phyloP scores from a whole-genome alignment of 2,888 invertebrate species.

The Lycophotia porphyrea region DNA sequence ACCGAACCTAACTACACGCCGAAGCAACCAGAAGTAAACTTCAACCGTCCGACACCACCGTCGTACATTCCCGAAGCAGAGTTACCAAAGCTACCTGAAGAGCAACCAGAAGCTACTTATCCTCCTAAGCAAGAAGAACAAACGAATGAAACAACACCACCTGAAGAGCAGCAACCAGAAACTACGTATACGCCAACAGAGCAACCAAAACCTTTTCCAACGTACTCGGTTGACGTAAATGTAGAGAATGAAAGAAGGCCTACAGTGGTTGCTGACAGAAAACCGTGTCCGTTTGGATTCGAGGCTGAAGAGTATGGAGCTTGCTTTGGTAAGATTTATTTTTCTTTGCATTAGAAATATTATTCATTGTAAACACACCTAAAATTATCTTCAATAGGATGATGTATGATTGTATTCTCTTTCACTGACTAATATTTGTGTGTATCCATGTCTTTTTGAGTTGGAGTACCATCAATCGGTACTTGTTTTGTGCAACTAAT shows the following conservation, averaged over 20 bases:
- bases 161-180: slow-evolving; percentile 58
- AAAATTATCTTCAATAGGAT: not conserved
- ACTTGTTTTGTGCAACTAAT: not conserved
- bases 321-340: slow-evolving; percentile 88
- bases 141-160: slow-evolving; percentile 56
- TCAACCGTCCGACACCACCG: slow-evolving; percentile 52
- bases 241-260: slow-evolving; percentile 70
- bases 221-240: slow-evolving; percentile 72
- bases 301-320: slow-evolving; percentile 89
- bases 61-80: slow-evolving; percentile 61
- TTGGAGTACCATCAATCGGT: not conserved
- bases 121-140: slow-evolving; percentile 48
- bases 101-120: slow-evolving; percentile 14
- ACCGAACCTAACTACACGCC: slow-evolving; percentile 34
- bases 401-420: not conserved
- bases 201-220: slow-evolving; percentile 60
- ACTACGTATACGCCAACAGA: slow-evolving; percentile 70
- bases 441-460: not conserved
- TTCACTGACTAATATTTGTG: not conserved
- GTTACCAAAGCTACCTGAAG: slow-evolving; percentile 45
- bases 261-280: slow-evolving; percentile 71
- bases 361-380: not conserved
- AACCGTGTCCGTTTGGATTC: slow-evolving; percentile 88
- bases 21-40: slow-evolving; percentile 52
- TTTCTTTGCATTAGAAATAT: not conserved